Evolutionary conservation across 2,113 vertebrate species (phyloP).

Genomic region (Pteronura brasiliensis): DNA sequence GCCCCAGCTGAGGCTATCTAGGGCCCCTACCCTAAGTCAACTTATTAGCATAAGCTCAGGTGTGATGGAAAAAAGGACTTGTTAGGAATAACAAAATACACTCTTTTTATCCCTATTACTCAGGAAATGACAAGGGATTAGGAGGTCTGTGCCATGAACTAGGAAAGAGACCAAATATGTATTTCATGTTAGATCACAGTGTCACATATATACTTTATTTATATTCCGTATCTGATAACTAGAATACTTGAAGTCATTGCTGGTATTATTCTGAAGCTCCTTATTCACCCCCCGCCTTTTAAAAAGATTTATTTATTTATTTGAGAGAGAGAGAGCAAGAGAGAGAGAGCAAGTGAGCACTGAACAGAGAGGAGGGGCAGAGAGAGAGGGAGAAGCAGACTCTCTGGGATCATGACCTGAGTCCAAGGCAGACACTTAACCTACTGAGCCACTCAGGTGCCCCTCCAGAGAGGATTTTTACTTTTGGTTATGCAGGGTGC

Average conservation of each 20-base stretch:
- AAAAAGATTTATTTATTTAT: too few relatives aligned
- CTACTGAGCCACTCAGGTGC: not conserved
- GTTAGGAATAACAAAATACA: not conserved
- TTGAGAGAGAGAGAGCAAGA: too few relatives aligned
- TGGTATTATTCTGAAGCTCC: slow-evolving; percentile 4
- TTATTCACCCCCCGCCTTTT: not conserved
- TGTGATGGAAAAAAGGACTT: not conserved
- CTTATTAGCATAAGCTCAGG: not conserved
- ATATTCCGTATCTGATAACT: not conserved
- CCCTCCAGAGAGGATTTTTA: not conserved
- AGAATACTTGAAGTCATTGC: not conserved
- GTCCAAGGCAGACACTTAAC: not conserved
- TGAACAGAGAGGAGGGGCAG: too few relatives aligned
- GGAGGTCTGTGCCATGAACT: not conserved
- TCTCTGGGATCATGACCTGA: too few relatives aligned
- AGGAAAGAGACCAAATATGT: not conserved
- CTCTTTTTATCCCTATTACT: not conserved
- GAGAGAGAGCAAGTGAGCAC: too few relatives aligned
- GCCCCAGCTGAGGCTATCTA: not conserved
- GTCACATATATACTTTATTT: not conserved
- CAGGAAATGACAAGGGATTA: not conserved
- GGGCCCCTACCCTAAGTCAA: not conserved
- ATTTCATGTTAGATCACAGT: not conserved
- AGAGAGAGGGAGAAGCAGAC: too few relatives aligned
- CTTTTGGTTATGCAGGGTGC: not conserved